Base-by-base conservation (phyloP, 1,140 invertebrate species). In the Leptinotarsa texana region DNA sequence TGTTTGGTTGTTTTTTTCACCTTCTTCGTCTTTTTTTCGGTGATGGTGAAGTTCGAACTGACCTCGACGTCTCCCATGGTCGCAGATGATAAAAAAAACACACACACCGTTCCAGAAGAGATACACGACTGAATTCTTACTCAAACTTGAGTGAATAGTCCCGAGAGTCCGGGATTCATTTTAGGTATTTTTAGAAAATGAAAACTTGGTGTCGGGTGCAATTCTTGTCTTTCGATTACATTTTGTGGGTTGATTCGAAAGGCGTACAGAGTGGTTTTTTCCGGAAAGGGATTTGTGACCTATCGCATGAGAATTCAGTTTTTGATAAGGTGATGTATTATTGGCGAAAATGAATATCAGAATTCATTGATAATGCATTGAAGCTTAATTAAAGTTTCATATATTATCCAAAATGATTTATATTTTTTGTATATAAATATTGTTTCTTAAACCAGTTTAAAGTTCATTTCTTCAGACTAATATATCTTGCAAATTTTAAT, bases 11-110 rank as follows among this genome's bases (percentile, higher is more conserved):
- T 90, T 88, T 95, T 96, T 89, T 95, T 95, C 87, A 94, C 92
- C 90, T 95, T 95, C 86, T 93, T 92, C 85, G 93, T 93, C 88
- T 95, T 95, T 86, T 92, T 91, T 88, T 94, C 92, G 80, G 92
- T 93, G 82, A 92, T 92, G 82, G 92, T 92, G 86, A 90, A 93
- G 87, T 94, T 92, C 89, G 93, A 92, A 89, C 92, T 90, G 75
- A 92, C 90, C 87, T 95, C 94, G 84, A 95, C 93, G 89, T 95
- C 94, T 86, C 93, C 93, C 93, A 95, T 94, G 86, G 47, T 73
- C 27, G 69, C 33, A 69, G 67, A 72, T 73, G 74, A 74, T 61
- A 18, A 49, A 74, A 75, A 69, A 69, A 22, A 77, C 79, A 77
- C 76, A 76, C 77, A 77, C 74, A 77, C 77, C 75, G 81, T 75